phyloP scores from a whole-genome alignment of 2,797 vertebrate genomes.

The Malurus splendens region DNA sequence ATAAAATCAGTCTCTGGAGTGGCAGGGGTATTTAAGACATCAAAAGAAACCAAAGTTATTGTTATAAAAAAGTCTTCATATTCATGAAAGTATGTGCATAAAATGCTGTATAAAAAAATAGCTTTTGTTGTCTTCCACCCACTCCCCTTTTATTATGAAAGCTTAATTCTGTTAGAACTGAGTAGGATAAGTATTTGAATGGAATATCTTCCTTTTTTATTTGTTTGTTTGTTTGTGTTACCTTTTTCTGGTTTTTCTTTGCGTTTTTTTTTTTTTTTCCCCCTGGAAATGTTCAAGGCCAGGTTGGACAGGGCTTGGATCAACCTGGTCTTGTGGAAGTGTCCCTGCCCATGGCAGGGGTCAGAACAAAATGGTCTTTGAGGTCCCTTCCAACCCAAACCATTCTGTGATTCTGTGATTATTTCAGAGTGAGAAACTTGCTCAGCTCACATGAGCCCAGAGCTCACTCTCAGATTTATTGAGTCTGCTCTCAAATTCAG shows the following conservation, averaged over 20 bases:
- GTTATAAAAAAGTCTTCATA: background rate
- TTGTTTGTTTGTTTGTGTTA: background rate
- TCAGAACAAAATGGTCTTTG: background rate
- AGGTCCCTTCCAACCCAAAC: background rate
- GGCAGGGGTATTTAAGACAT: slow-evolving; percentile 8
- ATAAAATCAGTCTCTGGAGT: slow-evolving; percentile 21
- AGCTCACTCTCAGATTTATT: background rate
- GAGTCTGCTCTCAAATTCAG: background rate
- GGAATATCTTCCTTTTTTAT: background rate
- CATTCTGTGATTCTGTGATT: background rate
- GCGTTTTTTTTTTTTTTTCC: background rate
- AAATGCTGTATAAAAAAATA: background rate
- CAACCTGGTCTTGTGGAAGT: background rate
- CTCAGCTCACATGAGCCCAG: background rate
- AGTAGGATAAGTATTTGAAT: background rate
- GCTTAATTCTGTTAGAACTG: background rate
- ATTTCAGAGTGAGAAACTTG: background rate
- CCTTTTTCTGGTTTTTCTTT: background rate
- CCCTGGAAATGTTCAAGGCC: background rate
- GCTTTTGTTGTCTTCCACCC: background rate
- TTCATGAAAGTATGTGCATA: background rate
- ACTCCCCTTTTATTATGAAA: background rate
- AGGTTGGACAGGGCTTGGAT: background rate
- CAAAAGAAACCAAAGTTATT: slow-evolving; percentile 12
- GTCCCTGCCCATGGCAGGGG: background rate